A percentile compares a stretch with the other conserved stretches of the same genome.
Evolutionary conservation across 2,113 vertebrate genomes (phyloP).

Genomic region (Ahaetulla prasina): DNA sequence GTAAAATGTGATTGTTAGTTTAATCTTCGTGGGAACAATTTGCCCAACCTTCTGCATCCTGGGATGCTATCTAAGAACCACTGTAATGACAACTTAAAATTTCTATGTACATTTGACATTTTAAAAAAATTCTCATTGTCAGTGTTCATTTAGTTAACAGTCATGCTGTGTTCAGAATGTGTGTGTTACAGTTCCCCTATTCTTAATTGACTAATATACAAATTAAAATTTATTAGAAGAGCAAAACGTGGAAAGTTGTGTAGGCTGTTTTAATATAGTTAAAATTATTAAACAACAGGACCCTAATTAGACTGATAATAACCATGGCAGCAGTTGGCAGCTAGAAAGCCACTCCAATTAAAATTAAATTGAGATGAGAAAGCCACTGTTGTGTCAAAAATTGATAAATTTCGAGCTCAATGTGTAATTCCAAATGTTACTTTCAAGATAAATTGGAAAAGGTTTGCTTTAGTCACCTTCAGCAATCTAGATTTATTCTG

Average conservation of each 20-base stretch:
- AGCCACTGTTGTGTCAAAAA: neutral
- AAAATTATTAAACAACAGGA: neutral
- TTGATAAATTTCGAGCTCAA: neutral
- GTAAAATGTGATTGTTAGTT: neutral
- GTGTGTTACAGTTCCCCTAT: neutral
- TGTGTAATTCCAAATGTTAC: neutral
- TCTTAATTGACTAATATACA: neutral
- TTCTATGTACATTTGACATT: neutral
- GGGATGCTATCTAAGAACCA: neutral
- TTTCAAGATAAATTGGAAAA: slow-evolving; percentile 26
- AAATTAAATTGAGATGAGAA: neutral
- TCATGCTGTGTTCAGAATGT: neutral
- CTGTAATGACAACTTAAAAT: neutral
- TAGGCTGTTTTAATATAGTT: neutral
- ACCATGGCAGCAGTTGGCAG: neutral
- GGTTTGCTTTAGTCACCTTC: slow-evolving; percentile 21
- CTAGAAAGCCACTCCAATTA: neutral
- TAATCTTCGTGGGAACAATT: neutral
- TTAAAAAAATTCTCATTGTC: neutral
- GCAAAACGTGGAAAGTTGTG: neutral
- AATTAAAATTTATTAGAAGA: neutral
- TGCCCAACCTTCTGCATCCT: neutral
- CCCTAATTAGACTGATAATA: neutral
- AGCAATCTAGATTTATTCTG: slow-evolving; percentile 56
- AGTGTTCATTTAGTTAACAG: neutral